Evolutionary conservation across 1,140 invertebrate species (phyloP).

Genomic region (Drosophila funebris): DNA sequence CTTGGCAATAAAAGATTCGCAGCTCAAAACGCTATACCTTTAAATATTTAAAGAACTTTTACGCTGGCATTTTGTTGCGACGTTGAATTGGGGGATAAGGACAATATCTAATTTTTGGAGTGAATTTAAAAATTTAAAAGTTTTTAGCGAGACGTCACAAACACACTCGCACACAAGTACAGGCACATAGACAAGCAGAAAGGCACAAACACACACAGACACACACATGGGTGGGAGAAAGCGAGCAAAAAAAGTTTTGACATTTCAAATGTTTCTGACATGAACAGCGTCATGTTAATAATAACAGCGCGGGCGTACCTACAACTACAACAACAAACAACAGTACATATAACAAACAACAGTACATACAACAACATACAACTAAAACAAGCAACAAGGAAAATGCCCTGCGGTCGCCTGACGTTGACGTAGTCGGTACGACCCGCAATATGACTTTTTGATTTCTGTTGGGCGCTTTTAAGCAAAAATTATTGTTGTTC

Average conservation of each 20-base stretch:
- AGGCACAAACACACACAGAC: conserved; percentile 11
- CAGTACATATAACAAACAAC: background rate
- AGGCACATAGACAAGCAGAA: background rate
- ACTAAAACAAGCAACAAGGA: conserved; percentile 55
- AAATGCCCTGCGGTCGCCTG: conserved; percentile 68
- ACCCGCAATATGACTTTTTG: conserved; percentile 69
- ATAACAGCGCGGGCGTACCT: conserved; percentile 64
- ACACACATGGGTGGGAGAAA: background rate
- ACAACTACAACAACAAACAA: conserved; percentile 36
- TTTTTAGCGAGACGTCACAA: conserved; percentile 20
- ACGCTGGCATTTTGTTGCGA: background rate
- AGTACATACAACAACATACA: background rate
- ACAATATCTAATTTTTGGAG: conserved; percentile 72
- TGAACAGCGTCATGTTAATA: conserved; percentile 65
- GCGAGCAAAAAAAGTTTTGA: conserved; percentile 69
- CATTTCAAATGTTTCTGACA: conserved; percentile 81
- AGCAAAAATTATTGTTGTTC: conserved; percentile 42
- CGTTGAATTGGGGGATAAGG: background rate
- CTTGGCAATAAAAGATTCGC: conserved; percentile 16
- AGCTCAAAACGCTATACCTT: conserved; percentile 48
- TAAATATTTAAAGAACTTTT: conserved; percentile 65
- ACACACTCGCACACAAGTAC: conserved; percentile 16
- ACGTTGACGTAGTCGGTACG: conserved; percentile 52
- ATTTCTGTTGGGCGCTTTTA: conserved; percentile 69
- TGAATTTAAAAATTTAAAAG: conserved; percentile 79